phyloP scores from a whole-genome alignment of 1,140 invertebrate genomes.

The Aphaenogaster floridana region DNA sequence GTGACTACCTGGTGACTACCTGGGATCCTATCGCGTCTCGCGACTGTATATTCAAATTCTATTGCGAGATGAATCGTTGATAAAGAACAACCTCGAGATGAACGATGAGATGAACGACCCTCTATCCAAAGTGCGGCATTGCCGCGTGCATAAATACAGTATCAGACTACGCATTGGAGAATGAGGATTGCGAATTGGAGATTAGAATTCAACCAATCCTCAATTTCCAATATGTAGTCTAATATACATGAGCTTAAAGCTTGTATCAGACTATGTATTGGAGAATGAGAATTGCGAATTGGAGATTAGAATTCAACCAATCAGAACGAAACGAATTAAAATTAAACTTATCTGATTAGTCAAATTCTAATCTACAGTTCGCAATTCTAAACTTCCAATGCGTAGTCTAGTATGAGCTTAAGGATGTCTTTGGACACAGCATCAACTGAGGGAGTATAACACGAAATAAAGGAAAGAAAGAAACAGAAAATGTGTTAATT shows the following conservation, averaged over 20 bases:
- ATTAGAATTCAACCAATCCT: too few relatives aligned
- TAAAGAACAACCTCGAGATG: constrained; percentile 11
- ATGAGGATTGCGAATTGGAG: neutral
- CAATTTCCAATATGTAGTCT: too few relatives aligned
- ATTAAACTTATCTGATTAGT: too few relatives aligned
- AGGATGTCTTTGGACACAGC: neutral
- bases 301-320: too few relatives aligned
- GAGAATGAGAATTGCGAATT: neutral
- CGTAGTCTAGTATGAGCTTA: neutral
- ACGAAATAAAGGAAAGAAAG: neutral
- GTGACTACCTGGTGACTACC: neutral
- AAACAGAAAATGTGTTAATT: neutral
- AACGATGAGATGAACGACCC: neutral
- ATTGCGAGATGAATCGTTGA: constrained; percentile 36
- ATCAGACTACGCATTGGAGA: too few relatives aligned
- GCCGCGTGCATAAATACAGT: neutral
- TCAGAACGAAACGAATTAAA: too few relatives aligned
- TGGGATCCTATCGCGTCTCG: neutral
- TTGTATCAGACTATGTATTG: too few relatives aligned
- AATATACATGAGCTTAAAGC: too few relatives aligned
- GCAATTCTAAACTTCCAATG: too few relatives aligned
- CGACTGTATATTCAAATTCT: constrained; percentile 39
- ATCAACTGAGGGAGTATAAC: neutral
- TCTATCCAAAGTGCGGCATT: neutral
- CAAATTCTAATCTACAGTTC: too few relatives aligned